Base-by-base conservation (phyloP, 2,888 invertebrate genomes). In the Melieria picta region DNA sequence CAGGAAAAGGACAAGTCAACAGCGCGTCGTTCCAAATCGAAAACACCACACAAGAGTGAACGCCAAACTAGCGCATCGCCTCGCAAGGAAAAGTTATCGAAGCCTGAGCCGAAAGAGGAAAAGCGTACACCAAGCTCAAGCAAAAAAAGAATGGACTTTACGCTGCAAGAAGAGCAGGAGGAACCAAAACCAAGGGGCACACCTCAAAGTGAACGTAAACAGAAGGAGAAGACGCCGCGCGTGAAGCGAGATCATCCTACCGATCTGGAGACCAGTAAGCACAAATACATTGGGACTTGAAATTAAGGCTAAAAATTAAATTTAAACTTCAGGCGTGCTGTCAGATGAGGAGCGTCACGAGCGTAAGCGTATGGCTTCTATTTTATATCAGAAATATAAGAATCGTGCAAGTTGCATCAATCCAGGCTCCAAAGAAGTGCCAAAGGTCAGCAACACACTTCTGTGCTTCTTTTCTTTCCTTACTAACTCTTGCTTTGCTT, bases 351-450 rank as follows among this genome's bases (percentile, higher is more conserved):
- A 93, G 77, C 88, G 90, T 16, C 89, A 90, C 82, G 92, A 93
- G 80, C 91, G 91, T 61, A 92, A 89, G 81, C 90, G 91, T 71
- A 88, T 91, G 77, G 89, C 90, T 1, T 90, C 91, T 0, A 89
- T 89, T 55, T 86, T 92, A 43, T 97, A 95, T 84, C 91, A 93
- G 76, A 91, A 91, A 77, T 97, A 92, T 84, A 89, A 94, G 74
- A 91, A 93, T 77, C 90, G 94, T 79, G 91, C 92, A 70, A 94
- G 95, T 0, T 96, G 96, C 1, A 90, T 91, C 79, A 91, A 95
- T 88, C 92, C 93, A 42, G 97, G 97, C 6, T 88, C 91, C 6
- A 97, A 96, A 83, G 91, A 93, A 84, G 90, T 95, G 71, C 97
- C 96, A 4, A 90, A 93, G 89, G 94, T 94, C 87, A 77, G 63